Evolutionary conservation across 2,113 vertebrate genomes (phyloP).

Genomic region (Crotalus viridis): DNA sequence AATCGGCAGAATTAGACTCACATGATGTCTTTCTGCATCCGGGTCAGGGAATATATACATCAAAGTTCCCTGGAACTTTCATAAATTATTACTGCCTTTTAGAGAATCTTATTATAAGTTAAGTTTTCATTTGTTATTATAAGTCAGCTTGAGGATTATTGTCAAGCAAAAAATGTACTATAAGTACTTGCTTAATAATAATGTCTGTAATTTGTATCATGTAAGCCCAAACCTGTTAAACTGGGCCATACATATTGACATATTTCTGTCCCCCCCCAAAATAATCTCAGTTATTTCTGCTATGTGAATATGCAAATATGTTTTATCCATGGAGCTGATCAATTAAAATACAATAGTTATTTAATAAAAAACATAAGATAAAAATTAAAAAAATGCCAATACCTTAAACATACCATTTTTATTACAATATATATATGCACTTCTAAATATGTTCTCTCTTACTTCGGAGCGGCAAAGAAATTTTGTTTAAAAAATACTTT

Average conservation of each 20-base stretch:
- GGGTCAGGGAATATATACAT: not conserved
- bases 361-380: conserved; percentile 12
- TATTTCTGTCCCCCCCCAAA: not conserved
- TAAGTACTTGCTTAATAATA: not conserved
- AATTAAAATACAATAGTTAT: not conserved
- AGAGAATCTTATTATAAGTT: not conserved
- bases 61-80: not conserved
- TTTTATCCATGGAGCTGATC: not conserved
- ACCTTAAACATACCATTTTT: not conserved
- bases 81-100: not conserved
- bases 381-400: not conserved
- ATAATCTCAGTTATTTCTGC: not conserved
- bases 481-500: conserved; percentile 47
- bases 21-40: not conserved
- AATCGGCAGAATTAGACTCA: not conserved
- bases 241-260: not conserved
- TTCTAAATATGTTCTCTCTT: conserved; percentile 2
- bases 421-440: conserved; percentile 20
- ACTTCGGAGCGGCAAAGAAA: not conserved
- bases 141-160: not conserved
- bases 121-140: not conserved
- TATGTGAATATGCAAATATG: not conserved
- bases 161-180: not conserved
- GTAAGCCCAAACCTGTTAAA: not conserved
- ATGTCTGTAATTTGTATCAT: not conserved